Evolutionary conservation across 2,888 invertebrate species (phyloP), one percentile per base, ranked within the genome.

Genomic region (Tribolium freemani): DNA sequence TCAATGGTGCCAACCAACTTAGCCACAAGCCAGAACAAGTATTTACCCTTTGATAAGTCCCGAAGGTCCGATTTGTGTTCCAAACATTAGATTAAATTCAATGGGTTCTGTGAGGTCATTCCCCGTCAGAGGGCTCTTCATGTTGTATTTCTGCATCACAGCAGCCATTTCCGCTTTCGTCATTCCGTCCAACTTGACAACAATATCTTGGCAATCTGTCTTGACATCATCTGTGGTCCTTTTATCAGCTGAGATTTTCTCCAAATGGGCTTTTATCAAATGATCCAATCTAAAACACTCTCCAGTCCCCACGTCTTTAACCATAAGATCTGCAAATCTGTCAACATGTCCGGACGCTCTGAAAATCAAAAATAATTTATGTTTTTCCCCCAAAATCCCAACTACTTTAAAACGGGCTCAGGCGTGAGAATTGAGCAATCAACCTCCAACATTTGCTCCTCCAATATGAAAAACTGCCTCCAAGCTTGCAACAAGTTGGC

Each of bases 71-170:
- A 99, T 99, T 85, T 95, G 95, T 0, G 98, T 99, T 68, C 93
- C 95, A 88, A 99, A 99, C 99, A 99, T 99, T 20, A 99, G 90
- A 87, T 99, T 99, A 85, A 99, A 99, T 83, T 99, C 97, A 78
- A 99, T 94, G 0, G 99, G 98, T 80, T 98, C 97, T 0, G 95
- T 92, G 8, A 99, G 88, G 69, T 98, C 96, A 87, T 99, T 99
- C 68, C 96, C 96, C 79, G 97, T 97, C 13, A 96, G 87, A 0
- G 99, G 99, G 1, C 98, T 97, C 83, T 96, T 98, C 90, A 99
- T 98, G 71, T 93, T 89, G 85, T 93, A 99, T 83, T 95, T 94
- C 73, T 89, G 88, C 87, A 99, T 89, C n/a, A 97, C 89, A 5
- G 88, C 90, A 57, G 92, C 91, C 96, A 99, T 96, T 85, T 98